Conservation (phyloP, 1,140 invertebrate genomes). For the Camponotus floridanus region DNA sequence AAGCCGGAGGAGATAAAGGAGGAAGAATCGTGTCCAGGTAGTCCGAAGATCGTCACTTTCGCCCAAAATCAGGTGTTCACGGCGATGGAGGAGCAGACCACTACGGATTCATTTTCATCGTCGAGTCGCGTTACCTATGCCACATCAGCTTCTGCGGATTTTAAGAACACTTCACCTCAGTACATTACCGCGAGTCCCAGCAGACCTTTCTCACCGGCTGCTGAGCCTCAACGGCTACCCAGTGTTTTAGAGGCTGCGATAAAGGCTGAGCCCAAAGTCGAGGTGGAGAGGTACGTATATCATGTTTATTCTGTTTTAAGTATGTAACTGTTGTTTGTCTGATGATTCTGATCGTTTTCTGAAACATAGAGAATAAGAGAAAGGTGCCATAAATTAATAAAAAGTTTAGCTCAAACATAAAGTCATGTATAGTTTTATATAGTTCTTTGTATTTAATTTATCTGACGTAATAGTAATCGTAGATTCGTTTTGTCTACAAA, state of each 20-base stretch:
- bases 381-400: not conserved
- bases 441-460: not conserved
- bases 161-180: constrained; percentile 76
- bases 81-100: constrained; percentile 76
- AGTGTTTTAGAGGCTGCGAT: constrained; percentile 94
- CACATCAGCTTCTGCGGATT: constrained; percentile 67
- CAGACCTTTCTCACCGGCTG: constrained; percentile 81
- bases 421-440: not conserved
- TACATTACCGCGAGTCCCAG: constrained; percentile 80
- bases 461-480: not conserved
- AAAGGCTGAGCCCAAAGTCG: constrained; percentile 94
- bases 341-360: not conserved
- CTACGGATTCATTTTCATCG: constrained; percentile 69
- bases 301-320: not conserved
- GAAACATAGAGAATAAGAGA: not conserved
- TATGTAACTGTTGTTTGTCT: not conserved
- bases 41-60: constrained; percentile 82
- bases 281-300: constrained; percentile 89
- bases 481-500: not conserved
- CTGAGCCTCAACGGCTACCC: constrained; percentile 85
- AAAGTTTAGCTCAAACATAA: not conserved
- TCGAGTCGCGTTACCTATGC: constrained; percentile 77
- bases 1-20: constrained; percentile 80
- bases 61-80: constrained; percentile 77
- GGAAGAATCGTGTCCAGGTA: constrained; percentile 77